Evolutionary conservation across 2,113 vertebrate species (phyloP).

Genomic region (Myodes glareolus): DNA sequence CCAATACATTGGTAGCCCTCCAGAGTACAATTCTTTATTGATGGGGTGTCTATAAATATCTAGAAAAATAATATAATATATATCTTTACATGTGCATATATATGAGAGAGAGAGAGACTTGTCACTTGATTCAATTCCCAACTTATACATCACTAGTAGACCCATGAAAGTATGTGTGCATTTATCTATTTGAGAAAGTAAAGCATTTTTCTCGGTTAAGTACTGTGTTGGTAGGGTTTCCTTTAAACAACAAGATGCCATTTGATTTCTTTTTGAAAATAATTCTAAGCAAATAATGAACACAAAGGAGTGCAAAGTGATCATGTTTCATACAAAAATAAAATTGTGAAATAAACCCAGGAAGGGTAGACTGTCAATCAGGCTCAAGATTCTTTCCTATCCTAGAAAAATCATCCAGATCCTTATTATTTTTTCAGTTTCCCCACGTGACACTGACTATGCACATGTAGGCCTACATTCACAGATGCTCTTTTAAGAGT

Average conservation of each 20-base stretch:
- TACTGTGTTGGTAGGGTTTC: background rate
- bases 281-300: slow-evolving; percentile 4
- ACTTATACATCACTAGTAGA: background rate
- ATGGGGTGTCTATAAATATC: background rate
- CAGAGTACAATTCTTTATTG: background rate
- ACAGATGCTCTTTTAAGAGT: background rate
- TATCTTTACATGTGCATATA: background rate
- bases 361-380: background rate
- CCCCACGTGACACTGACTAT: background rate
- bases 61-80: background rate
- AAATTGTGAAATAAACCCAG: background rate
- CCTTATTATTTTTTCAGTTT: background rate
- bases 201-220: background rate
- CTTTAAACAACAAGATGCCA: background rate
- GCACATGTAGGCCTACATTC: background rate
- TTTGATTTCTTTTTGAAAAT: slow-evolving; percentile 28
- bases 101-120: background rate
- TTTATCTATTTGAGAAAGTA: background rate
- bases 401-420: background rate
- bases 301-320: slow-evolving; percentile 33
- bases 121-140: slow-evolving; percentile 2
- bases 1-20: background rate
- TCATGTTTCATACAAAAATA: background rate
- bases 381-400: background rate
- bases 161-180: background rate